Evolutionary conservation across 2,797 vertebrate species (phyloP).

Genomic region (Poecile montanus): DNA sequence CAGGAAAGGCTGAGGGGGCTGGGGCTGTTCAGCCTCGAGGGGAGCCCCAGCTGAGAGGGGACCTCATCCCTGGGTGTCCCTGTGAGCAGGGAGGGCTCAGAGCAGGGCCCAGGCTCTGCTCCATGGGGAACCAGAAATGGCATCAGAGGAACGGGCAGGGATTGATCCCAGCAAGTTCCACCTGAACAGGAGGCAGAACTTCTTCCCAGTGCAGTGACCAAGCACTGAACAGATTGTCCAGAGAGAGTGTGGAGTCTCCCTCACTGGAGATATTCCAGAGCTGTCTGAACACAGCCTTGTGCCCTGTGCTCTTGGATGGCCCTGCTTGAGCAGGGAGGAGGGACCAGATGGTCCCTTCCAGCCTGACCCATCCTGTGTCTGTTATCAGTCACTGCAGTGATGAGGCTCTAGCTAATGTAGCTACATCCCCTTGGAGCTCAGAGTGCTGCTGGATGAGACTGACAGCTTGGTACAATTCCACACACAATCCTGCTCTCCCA

Average conservation of each 20-base stretch:
- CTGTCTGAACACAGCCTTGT: background rate
- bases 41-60: background rate
- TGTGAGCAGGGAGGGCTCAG: background rate
- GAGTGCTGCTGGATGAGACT: background rate
- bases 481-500: background rate
- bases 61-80: background rate
- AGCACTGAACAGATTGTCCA: background rate
- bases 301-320: background rate
- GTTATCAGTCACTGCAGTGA: background rate
- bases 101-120: background rate
- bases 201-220: background rate
- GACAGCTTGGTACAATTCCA: background rate
- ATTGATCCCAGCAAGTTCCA: background rate
- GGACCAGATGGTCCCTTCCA: background rate
- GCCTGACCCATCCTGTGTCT: background rate
- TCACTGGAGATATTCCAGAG: background rate
- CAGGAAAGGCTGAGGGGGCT: background rate
- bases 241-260: fast-evolving
- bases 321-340: background rate
- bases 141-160: background rate
- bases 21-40: background rate
- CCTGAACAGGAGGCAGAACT: background rate
- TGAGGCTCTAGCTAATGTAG: background rate
- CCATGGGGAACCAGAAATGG: background rate
- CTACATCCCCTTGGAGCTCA: background rate